These are phyloP conservation scores for Balanococcus diminutus DNA, from an alignment of 2,888 invertebrate genomes.

Conservation along the genomic window DNA sequence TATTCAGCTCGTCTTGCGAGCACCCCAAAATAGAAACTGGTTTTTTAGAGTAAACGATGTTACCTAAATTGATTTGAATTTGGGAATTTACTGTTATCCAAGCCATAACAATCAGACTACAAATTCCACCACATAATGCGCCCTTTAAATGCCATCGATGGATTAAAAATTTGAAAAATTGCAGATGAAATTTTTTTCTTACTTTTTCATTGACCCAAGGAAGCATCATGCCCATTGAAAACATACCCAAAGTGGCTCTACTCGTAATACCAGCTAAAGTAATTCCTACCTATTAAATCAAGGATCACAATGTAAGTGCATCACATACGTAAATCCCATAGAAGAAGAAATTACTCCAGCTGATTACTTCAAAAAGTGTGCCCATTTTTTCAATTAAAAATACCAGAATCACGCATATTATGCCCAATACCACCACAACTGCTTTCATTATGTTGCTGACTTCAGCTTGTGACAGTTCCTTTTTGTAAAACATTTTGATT, in stretches of 20 bases:
- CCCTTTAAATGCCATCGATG: not conserved
- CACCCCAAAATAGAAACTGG: not conserved
- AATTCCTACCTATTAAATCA: constrained; percentile 58
- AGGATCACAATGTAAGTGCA: not conserved
- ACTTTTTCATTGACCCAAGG: constrained; percentile 60
- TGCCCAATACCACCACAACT: constrained; percentile 71
- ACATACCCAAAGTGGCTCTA: constrained; percentile 59
- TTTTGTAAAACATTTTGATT: constrained; percentile 71
- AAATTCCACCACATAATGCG: not conserved
- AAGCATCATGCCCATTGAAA: constrained; percentile 60
- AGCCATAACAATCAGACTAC: not conserved
- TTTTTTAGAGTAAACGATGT: not conserved
- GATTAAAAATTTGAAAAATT: not conserved
- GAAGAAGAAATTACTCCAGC: not conserved
- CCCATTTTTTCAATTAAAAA: constrained; percentile 76
- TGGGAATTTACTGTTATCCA: constrained; percentile 18
- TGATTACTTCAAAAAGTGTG: constrained; percentile 67
- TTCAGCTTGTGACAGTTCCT: constrained; percentile 69
- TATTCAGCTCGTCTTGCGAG: not conserved
- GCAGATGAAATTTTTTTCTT: too few relatives aligned
- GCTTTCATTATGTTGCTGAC: constrained; percentile 75
- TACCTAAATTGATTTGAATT: not conserved
- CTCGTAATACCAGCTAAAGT: constrained; percentile 59
- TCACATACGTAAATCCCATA: not conserved
- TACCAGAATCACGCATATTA: constrained; percentile 71